phyloP scores from a whole-genome alignment of 2,797 vertebrate genomes.

The Balearica regulorum region DNA sequence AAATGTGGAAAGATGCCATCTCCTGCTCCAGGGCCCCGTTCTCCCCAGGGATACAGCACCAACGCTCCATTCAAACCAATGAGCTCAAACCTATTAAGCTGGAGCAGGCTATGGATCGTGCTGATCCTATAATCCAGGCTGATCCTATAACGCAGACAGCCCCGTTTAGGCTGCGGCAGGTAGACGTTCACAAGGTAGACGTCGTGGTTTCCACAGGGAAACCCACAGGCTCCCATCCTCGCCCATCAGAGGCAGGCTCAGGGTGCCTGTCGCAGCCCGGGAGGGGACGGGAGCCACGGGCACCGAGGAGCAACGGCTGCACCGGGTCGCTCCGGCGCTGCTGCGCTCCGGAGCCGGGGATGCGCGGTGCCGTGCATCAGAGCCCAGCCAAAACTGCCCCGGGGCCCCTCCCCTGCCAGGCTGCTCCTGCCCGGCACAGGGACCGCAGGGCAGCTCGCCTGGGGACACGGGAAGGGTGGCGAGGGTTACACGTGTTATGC shows the following conservation, averaged over 20 bases:
- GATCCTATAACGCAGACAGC: not conserved
- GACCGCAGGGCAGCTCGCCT: fast-evolving
- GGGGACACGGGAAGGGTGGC: not conserved
- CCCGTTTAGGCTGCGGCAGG: not conserved
- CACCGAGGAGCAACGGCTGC: not conserved
- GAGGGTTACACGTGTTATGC: not conserved
- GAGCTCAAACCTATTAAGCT: fast-evolving
- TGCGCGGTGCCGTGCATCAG: not conserved
- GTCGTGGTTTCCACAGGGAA: fast-evolving
- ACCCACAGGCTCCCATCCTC: fast-evolving
- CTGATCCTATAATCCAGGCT: not conserved
- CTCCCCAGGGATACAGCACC: not conserved
- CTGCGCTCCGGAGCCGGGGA: not conserved
- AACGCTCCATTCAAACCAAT: fast-evolving
- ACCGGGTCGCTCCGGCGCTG: fast-evolving
- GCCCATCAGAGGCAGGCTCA: fast-evolving
- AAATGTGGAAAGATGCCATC: not conserved
- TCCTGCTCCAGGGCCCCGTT: fast-evolving
- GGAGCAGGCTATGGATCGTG: not conserved
- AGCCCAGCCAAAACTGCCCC: fast-evolving
- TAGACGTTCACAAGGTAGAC: not conserved
- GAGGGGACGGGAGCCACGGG: not conserved
- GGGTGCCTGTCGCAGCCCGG: fast-evolving
- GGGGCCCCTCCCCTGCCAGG: not conserved
- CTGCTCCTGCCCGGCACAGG: not conserved